These are phyloP conservation scores for Temnothorax rugatulus DNA, from an alignment of 2,888 invertebrate species.

Conservation along the genomic window DNA sequence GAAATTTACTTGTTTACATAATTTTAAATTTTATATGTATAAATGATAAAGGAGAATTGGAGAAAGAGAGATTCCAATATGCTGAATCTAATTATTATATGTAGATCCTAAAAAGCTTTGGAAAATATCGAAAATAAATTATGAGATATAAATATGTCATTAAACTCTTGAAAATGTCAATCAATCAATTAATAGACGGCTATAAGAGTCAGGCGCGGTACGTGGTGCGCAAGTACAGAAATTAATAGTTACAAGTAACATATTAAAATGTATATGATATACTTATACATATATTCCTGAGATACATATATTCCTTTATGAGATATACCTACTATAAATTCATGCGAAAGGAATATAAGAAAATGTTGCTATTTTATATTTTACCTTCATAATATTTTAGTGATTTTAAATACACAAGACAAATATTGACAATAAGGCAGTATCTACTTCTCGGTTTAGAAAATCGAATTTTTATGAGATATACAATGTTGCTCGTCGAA, in stretches of 20 bases:
- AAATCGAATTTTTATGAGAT: conserved; percentile 30
- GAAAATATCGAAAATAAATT: neutral
- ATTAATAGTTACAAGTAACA: too few relatives aligned
- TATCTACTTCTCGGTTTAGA: neutral
- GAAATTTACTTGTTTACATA: neutral
- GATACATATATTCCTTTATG: too few relatives aligned
- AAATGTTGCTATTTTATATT: neutral
- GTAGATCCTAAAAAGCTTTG: neutral
- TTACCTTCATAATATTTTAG: neutral
- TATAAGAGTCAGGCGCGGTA: too few relatives aligned
- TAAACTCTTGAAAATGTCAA: too few relatives aligned
- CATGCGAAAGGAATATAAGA: neutral
- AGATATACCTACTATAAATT: neutral
- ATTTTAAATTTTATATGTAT: neutral
- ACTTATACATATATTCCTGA: too few relatives aligned
- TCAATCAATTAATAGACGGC: too few relatives aligned
- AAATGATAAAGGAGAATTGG: neutral
- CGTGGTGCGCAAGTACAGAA: too few relatives aligned
- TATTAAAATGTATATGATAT: too few relatives aligned
- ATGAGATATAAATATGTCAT: too few relatives aligned
- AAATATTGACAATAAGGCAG: neutral
- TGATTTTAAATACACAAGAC: neutral
- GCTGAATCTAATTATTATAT: too few relatives aligned
- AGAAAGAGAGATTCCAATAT: neutral
- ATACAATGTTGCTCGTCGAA: neutral